Evolutionary conservation across 2,888 invertebrate genomes (phyloP).

Genomic region (Platerodrilus igneus): DNA sequence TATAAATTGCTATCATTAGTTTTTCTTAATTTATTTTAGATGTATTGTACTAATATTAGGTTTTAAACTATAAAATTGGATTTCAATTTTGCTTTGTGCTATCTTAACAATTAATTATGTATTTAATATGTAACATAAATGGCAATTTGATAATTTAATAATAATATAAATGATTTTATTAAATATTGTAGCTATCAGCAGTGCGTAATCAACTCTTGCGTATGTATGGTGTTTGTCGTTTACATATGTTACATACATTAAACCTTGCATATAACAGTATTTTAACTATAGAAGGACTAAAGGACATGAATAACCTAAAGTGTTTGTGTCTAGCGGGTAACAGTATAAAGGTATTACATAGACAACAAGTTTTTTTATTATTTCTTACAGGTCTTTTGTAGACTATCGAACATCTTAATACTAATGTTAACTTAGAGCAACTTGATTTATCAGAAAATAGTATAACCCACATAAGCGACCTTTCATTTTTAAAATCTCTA

Average conservation of each 20-base stretch:
- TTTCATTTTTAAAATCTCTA: slow-evolving; percentile 74
- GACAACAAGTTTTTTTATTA: slow-evolving; percentile 10
- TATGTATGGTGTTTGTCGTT: slow-evolving; percentile 80
- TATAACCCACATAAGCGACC: slow-evolving; percentile 78
- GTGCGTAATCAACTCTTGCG: slow-evolving; percentile 80
- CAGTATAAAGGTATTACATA: slow-evolving; percentile 78
- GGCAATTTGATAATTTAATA: too few relatives aligned
- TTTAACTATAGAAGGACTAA: slow-evolving; percentile 82
- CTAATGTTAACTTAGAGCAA: slow-evolving; percentile 74
- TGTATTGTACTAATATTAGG: too few relatives aligned
- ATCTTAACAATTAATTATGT: too few relatives aligned
- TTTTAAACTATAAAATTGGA: too few relatives aligned
- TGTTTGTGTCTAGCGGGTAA: slow-evolving; percentile 83
- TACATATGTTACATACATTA: slow-evolving; percentile 73
- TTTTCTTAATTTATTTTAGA: too few relatives aligned
- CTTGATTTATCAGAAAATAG: slow-evolving; percentile 87
- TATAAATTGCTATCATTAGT: too few relatives aligned
- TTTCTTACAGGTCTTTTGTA: slow-evolving; percentile 45
- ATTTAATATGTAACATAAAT: too few relatives aligned
- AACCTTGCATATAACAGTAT: slow-evolving; percentile 86
- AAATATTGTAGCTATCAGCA: slow-evolving; percentile 71
- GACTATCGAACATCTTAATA: slow-evolving; percentile 84
- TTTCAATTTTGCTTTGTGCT: too few relatives aligned
- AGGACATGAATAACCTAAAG: slow-evolving; percentile 74
- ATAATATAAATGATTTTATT: too few relatives aligned